Base-by-base conservation (phyloP, 1,140 invertebrate genomes). In the Centruroides sculpturatus region DNA sequence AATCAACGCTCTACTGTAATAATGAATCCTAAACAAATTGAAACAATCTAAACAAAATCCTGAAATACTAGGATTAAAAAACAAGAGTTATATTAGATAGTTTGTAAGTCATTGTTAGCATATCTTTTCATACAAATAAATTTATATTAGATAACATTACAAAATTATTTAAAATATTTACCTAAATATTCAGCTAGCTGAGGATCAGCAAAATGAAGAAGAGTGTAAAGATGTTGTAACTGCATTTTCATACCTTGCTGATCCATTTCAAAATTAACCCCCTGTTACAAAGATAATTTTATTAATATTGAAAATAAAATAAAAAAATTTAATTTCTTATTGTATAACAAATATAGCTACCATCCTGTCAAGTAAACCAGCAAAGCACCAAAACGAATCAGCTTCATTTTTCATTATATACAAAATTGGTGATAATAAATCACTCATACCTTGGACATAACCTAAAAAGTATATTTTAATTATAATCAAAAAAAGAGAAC, bases 351-450 rank as follows among this genome's bases (percentile, higher is more conserved):
- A 12, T 34, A 46, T 55, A 63, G 79, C 82, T 74, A 93, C 91
- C 71, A 96, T 84, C 79, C 83, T 84, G 59, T 98, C 83, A 92
- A 99, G 98, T 64, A 98, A 92, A n/a, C 92, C 92, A 57, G 92
- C 92, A 77, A 99, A 99, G 74, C 92, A 97, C 97, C 97, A 99
- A 80, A 99, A 99, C 1, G 92, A 85, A 74, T 98, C 84, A n/a
- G 63, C 73, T 78, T 98, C 94, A 73, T 91, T 86, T 60, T 89
- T 81, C 79, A 95, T 82, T 11, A 98, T 80, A 70, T 87, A 84
- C 46, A 98, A 77, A 66, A 99, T 85, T 2, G 95, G 95, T 13
- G 92, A 89, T 47, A 98, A 75, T 53, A 99, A 78, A 77, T 99
- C 96, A 70, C 90, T 95, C 96, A 99, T 99, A 13, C 96, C 80